Evolutionary conservation across 2,888 invertebrate species (phyloP), one percentile per base, ranked within the genome.

Genomic region (Odontothrips loti): DNA sequence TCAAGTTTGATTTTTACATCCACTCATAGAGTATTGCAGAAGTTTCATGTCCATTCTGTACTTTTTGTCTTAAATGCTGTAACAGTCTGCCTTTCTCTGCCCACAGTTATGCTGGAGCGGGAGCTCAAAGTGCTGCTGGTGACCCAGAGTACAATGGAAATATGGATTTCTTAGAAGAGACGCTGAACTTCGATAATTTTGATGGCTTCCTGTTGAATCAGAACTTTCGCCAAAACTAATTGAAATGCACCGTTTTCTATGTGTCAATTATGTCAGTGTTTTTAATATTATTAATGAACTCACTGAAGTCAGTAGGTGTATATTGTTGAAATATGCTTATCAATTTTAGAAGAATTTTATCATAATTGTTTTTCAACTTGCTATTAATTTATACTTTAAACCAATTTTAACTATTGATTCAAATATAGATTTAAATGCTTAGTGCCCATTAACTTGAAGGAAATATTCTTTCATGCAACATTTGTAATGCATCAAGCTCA

Each of bases 41-140:
- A 4, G 34, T 15, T 58, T 11, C 15, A 15, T 58, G 58, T 58
- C 20, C 0, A 8, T 6, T n/a, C 23, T 23, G 23, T 68, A 23
- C 1, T 75, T n/a, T 27, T 27, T 75, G 27, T 75, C 27, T 9
- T 27, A 27, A 11, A 75, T 4, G 12, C 6, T 12, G 6, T 20
- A 58, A 20, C 17, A 79, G 0, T 80, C 81, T 83, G 79, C 82
- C 81, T 82, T 81, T 82, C 81, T 83, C 80, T 82, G 81, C 81
- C 80, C 79, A 81, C 83, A 82, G 82, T 80, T 83, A 83, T 79
- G 63, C 47, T 29, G 80, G 79, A 47, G 82, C 75, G 11, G 80
- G 79, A 20, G 81, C 78, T 80, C 68, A 75, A 27, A 75, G 68
- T 75, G 68, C 68, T 27, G 27, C 68, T 11, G 68, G 68, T 23